Conservation (phyloP, 2,797 vertebrate species). For the Brachymystax lenok region DNA sequence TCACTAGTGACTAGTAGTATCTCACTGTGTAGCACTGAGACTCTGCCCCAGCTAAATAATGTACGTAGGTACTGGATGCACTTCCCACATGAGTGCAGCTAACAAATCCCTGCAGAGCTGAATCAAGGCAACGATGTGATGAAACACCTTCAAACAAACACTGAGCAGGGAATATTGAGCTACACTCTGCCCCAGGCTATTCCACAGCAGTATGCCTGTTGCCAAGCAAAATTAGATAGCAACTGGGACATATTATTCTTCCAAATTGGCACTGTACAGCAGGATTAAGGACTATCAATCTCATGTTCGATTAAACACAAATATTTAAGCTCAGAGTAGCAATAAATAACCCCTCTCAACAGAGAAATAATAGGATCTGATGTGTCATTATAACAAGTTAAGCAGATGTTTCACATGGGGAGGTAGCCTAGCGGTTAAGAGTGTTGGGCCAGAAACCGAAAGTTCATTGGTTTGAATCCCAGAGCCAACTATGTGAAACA, state of each 20-base stretch:
- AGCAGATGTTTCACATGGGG: no score
- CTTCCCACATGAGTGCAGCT: slow-evolving; percentile 77
- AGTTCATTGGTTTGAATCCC: no score
- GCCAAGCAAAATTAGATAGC: slow-evolving; percentile 78
- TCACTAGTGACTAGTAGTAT: slow-evolving; percentile 49
- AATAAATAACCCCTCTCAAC: slow-evolving; percentile 34
- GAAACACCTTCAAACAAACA: slow-evolving; percentile 78
- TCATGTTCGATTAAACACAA: slow-evolving; percentile 70
- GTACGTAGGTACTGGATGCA: slow-evolving; percentile 66
- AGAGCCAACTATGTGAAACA: no score
- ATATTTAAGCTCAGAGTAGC: slow-evolving; percentile 43
- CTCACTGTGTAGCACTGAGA: slow-evolving; percentile 54
- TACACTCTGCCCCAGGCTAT: slow-evolving; percentile 54
- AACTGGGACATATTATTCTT: slow-evolving; percentile 77
- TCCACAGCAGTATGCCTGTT: slow-evolving; percentile 70
- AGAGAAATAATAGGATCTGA: slow-evolving; percentile 36
- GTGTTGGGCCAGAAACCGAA: no score
- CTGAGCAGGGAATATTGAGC: slow-evolving; percentile 65
- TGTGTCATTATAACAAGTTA: no score
- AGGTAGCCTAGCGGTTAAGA: no score
- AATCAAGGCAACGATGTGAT: slow-evolving; percentile 76
- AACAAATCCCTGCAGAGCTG: slow-evolving; percentile 77
- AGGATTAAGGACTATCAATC: slow-evolving; percentile 70
- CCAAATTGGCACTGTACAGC: slow-evolving; percentile 73
- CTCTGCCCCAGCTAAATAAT: slow-evolving; percentile 67